Evolutionary conservation across 2,888 invertebrate species (phyloP).

Genomic region (Microctonus hyperodae): DNA sequence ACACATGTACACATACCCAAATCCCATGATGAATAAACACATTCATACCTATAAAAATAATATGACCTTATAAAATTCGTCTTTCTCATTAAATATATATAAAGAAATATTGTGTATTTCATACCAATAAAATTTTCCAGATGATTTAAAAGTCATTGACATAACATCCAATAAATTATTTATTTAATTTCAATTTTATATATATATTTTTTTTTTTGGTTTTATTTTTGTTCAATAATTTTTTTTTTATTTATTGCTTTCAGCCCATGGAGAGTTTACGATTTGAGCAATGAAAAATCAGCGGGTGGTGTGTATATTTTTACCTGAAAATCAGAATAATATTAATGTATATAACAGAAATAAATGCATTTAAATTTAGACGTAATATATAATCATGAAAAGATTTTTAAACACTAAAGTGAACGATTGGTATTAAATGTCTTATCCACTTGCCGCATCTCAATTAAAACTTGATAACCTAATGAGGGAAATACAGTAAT

Average conservation of each 20-base stretch:
- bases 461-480: not conserved
- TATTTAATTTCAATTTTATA: not conserved
- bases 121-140: not conserved
- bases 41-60: not conserved
- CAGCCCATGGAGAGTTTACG: not conserved
- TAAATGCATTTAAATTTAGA: too few species aligned
- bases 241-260: constrained; percentile 3
- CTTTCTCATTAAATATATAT: too few species aligned
- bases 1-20: constrained; percentile 30
- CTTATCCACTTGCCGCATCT: not conserved
- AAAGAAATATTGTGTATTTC: not conserved
- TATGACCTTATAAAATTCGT: not conserved
- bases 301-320: constrained; percentile 14
- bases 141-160: not conserved
- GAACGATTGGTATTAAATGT: not conserved
- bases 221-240: constrained; percentile 33
- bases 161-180: not conserved
- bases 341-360: too few species aligned
- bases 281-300: not conserved
- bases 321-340: not conserved
- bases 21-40: too few species aligned
- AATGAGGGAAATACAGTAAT: not conserved
- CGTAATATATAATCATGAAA: too few species aligned
- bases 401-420: not conserved
- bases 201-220: not conserved